Base-by-base conservation (phyloP, 2,797 vertebrate species). In the Pogonophryne albipinna region DNA sequence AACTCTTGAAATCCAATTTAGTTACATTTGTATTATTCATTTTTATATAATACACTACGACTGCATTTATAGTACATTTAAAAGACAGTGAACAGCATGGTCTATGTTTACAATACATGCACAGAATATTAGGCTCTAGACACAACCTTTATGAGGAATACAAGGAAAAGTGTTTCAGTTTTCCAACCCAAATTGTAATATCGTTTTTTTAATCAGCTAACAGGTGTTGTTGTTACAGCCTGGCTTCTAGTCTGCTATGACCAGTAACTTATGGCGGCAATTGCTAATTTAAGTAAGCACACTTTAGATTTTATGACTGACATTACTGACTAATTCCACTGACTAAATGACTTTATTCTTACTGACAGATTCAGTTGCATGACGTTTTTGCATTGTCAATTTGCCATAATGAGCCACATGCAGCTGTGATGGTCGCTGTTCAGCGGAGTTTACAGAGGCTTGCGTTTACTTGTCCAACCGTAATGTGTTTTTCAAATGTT, bases 401-500 rank as follows among this genome's bases (percentile, higher is more conserved):
- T 51, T 10, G 11, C 20, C 17, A 5, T 19, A 55, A 46, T 14
- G 61, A 63, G 12, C n/a, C 42, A 50, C 42, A 19, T 49, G 15
- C 27, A 50, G 19, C 44, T n/a, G 11, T 17, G 15, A 23, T 60
- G 10, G 20, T 23, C 2, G 11, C 27, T 52, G 9, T 23, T 66
- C 44, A 20, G 14, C 27, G 27, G 27, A 27, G 27, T 15, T 42
- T 16, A 10, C 20, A 7, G 1, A 3, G 6, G 20, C 5, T 19
- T 56, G 19, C 51, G 49, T 65, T 62, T 41, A 71, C 50, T 51
- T 50, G 10, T 63, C 12, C 56, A 46, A 66, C 20, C 45, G 31
- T 34, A 13, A 72, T 60, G 2, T 60, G 9, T 74, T 62, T 73
- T 42, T 1, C 3, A 7, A 14, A 51, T 31, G 45, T 10, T 58